Evolutionary conservation across 2,888 invertebrate species (phyloP), one percentile per base, ranked within the genome.

Genomic region (Tipula unca): DNA sequence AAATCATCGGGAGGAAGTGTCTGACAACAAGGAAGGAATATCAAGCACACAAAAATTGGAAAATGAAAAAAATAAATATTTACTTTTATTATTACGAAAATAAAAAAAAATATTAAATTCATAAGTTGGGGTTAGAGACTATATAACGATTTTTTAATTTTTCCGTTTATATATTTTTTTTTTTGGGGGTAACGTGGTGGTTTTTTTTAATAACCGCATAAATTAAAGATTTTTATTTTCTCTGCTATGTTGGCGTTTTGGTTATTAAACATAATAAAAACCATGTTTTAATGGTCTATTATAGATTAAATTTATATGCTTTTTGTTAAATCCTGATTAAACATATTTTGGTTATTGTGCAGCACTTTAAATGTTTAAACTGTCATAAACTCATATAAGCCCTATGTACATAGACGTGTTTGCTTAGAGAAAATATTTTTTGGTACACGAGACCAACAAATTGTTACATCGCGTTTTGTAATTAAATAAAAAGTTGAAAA

Each of bases 21-120:
- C 69, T 69, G 69, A 69, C 69, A 69, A 69, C 69, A 69, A 69
- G 69, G 69, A 69, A 69, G 69, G 69, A 69, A 69, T 69, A 69
- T 69, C 25, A 25, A 69, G 25, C 69, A 25, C 48, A 54, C 48
- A 54, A 69, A 69, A 69, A 69, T 69, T 25, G 69, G 69, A 25
- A 69, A 69, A 69, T 69, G 25, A 0, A 69, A 69, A 48, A 69
- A 69, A 69, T 69, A 69, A 69, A 69, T 69, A 69, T 69, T 69
- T 69, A 25, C 69, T 69, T 69, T 69, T 69, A 69, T 69, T 69
- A 69, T 69, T 48, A 48, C 13, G 35, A 35, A 35, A 35, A 35
- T 14, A 42, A 42, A 42, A 42, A 42, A 42, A 42, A 42, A 48
- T 48, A n/a, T n/a, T n/a, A n/a, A n/a, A 17, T 25, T 69, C 10